Percentiles rank a stretch among this genome's conserved stretches.
Conservation (phyloP, 2,797 vertebrate species). For the Cetoscarus ocellatus region DNA sequence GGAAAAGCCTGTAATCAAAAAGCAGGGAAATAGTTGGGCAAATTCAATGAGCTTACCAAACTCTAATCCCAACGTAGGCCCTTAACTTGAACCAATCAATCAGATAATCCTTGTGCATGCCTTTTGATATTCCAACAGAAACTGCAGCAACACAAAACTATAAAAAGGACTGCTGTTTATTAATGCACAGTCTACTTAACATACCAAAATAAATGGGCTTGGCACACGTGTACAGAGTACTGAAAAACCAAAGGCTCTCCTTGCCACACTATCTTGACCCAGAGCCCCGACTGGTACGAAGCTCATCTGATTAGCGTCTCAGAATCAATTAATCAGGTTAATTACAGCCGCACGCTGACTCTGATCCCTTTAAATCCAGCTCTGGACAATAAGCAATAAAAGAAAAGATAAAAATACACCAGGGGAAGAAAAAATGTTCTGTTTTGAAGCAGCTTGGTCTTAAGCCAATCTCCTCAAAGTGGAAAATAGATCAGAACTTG, state of each 20-base stretch:
- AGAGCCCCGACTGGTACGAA: constrained; percentile 62
- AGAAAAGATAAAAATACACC: neutral
- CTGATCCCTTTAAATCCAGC: constrained; percentile 67
- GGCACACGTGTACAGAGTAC: neutral
- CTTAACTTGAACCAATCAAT: constrained; percentile 33
- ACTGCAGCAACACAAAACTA: neutral
- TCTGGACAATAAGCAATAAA: constrained; percentile 38
- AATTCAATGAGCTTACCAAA: constrained; percentile 25
- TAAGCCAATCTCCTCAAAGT: neutral
- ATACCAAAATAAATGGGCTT: constrained; percentile 5
- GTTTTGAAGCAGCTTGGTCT: neutral
- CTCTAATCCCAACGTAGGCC: constrained; percentile 26
- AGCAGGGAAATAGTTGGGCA: neutral
- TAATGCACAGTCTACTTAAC: neutral
- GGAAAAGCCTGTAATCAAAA: neutral
- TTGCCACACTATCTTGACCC: constrained; percentile 20
- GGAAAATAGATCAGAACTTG: neutral
- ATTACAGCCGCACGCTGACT: constrained; percentile 59
- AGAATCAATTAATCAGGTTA: constrained; percentile 85
- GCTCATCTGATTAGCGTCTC: constrained; percentile 77
- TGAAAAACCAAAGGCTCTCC: constrained; percentile 17
- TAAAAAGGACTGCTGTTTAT: neutral
- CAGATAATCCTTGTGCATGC: constrained; percentile 20
- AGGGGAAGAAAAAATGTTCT: neutral
- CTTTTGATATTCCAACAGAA: neutral